Conservation (phyloP, 1,140 invertebrate species). For the Macrobrachium rosenbergii region DNA sequence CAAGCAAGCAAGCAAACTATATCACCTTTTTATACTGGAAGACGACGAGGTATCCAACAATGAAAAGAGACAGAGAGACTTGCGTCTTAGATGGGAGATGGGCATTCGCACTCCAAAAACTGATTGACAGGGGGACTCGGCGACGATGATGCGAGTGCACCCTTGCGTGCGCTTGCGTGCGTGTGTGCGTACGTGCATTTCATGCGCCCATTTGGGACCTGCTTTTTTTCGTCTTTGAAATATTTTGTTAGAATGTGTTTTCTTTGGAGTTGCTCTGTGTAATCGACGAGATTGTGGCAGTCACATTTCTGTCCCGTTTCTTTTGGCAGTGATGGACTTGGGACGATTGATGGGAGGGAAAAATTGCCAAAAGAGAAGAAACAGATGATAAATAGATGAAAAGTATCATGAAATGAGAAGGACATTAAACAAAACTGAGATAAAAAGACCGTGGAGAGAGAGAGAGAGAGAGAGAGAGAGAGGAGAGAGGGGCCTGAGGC, state of each 20-base stretch:
- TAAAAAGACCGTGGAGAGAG: constrained; percentile 51
- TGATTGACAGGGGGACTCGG: constrained; percentile 45
- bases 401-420: constrained; percentile 59
- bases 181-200: constrained; percentile 10
- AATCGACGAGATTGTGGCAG: too few relatives aligned
- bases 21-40: too few relatives aligned
- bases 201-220: not conserved
- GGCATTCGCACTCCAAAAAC: not conserved
- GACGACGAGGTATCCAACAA: not conserved
- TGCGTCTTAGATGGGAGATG: too few relatives aligned
- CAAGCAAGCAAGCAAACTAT: too few relatives aligned
- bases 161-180: constrained; percentile 21
- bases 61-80: not conserved
- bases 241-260: too few relatives aligned
- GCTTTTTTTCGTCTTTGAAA: too few relatives aligned
- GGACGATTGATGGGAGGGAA: not conserved
- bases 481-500: constrained; percentile 14
- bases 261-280: too few relatives aligned
- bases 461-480: constrained; percentile 41
- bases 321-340: too few relatives aligned
- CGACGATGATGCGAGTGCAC: not conserved
- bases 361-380: constrained; percentile 7
- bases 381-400: constrained; percentile 31
- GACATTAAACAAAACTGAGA: constrained; percentile 71
- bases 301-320: too few relatives aligned